A percentile compares a stretch with the other conserved stretches of the same genome.
Conservation (phyloP, 2,113 vertebrate species). For the Proterorhinus semilunaris region DNA sequence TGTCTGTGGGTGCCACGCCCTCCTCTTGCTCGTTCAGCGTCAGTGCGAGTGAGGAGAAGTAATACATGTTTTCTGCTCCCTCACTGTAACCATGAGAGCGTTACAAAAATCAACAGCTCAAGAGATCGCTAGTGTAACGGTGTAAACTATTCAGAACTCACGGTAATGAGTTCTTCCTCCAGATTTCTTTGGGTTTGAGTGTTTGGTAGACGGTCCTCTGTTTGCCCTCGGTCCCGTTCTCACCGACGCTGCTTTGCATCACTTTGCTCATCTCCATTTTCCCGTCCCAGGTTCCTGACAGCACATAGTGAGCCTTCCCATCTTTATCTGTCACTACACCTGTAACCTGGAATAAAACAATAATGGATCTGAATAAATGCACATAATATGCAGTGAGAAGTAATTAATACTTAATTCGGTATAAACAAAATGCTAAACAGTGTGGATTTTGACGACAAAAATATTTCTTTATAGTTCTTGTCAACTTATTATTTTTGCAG, state of each 20-base stretch:
- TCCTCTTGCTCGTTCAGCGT: constrained; percentile 88
- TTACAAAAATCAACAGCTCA: not conserved
- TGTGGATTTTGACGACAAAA: too few species aligned
- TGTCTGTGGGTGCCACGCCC: constrained; percentile 89
- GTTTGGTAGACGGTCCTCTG: constrained; percentile 82
- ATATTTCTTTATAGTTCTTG: too few species aligned
- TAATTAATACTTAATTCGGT: too few species aligned
- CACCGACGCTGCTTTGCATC: constrained; percentile 74
- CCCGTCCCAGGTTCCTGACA: constrained; percentile 96
- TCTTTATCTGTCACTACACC: constrained; percentile 89
- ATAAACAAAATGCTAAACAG: too few species aligned
- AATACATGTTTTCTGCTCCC: constrained; percentile 95
- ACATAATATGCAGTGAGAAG: not conserved
- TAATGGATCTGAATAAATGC: constrained; percentile 1
- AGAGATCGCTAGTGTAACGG: not conserved
- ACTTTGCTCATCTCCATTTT: constrained; percentile 94
- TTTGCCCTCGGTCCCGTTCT: constrained; percentile 84
- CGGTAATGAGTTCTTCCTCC: constrained; percentile 91
- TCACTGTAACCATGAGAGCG: constrained; percentile 72
- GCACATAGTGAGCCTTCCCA: constrained; percentile 88
- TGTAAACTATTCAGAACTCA: constrained; percentile 69
- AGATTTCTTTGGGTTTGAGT: constrained; percentile 86
- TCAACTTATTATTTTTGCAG: too few species aligned
- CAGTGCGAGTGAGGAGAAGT: constrained; percentile 90
- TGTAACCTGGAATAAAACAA: constrained; percentile 80